Conservation (phyloP, 2,888 invertebrate species). For the Shargacucullia verbasci region DNA sequence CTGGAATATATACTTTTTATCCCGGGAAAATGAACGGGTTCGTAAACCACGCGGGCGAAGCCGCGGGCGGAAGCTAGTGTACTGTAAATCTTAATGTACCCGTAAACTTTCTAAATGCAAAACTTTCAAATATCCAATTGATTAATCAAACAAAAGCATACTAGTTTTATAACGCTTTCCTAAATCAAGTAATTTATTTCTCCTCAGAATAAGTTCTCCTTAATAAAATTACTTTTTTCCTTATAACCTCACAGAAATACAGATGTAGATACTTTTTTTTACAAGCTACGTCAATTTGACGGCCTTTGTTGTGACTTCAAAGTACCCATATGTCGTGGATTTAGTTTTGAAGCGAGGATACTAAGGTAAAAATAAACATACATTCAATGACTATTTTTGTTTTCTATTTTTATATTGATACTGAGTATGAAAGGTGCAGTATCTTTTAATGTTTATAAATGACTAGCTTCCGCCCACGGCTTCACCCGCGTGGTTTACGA, state of each 20-base stretch:
- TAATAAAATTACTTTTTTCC: conserved; percentile 15
- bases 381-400: conserved; percentile 19
- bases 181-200: conserved; percentile 32
- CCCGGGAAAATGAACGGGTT: too few relatives aligned
- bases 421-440: too few relatives aligned
- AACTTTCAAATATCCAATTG: conserved; percentile 25
- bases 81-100: conserved; percentile 30
- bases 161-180: conserved; percentile 21
- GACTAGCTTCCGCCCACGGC: too few relatives aligned
- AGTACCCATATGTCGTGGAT: conserved; percentile 13
- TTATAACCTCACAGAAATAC: conserved; percentile 31
- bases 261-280: conserved; percentile 21
- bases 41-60: too few relatives aligned
- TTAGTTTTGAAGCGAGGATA: conserved; percentile 10
- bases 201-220: conserved; percentile 11
- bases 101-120: conserved; percentile 28
- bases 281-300: conserved; percentile 22
- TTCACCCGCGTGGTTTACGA: too few relatives aligned
- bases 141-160: conserved; percentile 34
- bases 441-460: too few relatives aligned
- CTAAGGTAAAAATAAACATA: conserved; percentile 4
- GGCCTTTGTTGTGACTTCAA: conserved; percentile 48
- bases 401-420: conserved; percentile 1
- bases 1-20: too few relatives aligned
- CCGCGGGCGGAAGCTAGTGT: too few relatives aligned